Evolutionary conservation across 2,888 invertebrate species (phyloP).

Genomic region (Drosophila macrospina): DNA sequence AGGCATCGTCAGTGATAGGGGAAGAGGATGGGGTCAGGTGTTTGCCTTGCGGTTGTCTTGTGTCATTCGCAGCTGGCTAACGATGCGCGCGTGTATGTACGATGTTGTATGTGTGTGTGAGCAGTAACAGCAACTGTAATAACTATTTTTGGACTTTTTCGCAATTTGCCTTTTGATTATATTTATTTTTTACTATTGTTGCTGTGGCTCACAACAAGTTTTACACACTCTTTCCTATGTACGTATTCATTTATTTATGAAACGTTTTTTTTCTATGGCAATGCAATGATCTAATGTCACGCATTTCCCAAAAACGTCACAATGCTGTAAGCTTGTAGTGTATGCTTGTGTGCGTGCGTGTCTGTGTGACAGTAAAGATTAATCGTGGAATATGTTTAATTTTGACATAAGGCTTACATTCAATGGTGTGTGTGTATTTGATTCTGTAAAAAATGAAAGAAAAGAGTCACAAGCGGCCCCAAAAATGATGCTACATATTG

Average conservation of each 20-base stretch:
- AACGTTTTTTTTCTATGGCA: constrained; percentile 14
- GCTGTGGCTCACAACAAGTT: constrained; percentile 8
- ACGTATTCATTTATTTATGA: constrained; percentile 33
- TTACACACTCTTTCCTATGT: background rate
- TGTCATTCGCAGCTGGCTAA: constrained; percentile 46
- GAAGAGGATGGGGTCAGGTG: constrained; percentile 52
- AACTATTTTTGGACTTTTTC: constrained; percentile 57
- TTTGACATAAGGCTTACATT: constrained; percentile 74
- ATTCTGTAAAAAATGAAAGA: constrained; percentile 4
- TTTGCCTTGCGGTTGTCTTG: constrained; percentile 67
- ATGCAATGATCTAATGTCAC: constrained; percentile 68
- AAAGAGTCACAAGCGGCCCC: constrained; percentile 15
- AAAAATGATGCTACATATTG: constrained; percentile 67
- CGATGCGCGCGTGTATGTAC: constrained; percentile 11
- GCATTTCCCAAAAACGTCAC: constrained; percentile 21
- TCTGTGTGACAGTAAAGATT: constrained; percentile 51
- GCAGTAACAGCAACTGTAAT: constrained; percentile 41
- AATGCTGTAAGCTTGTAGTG: background rate
- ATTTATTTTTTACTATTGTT: constrained; percentile 27
- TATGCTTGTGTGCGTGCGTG: background rate
- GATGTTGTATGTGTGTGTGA: constrained; percentile 41
- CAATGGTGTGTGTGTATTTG: constrained; percentile 49
- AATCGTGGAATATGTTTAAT: constrained; percentile 59
- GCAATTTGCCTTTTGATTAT: constrained; percentile 40
- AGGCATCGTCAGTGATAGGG: no score